phyloP scores from a whole-genome alignment of 2,888 invertebrate genomes.

The Scaptomyza polygonia region DNA sequence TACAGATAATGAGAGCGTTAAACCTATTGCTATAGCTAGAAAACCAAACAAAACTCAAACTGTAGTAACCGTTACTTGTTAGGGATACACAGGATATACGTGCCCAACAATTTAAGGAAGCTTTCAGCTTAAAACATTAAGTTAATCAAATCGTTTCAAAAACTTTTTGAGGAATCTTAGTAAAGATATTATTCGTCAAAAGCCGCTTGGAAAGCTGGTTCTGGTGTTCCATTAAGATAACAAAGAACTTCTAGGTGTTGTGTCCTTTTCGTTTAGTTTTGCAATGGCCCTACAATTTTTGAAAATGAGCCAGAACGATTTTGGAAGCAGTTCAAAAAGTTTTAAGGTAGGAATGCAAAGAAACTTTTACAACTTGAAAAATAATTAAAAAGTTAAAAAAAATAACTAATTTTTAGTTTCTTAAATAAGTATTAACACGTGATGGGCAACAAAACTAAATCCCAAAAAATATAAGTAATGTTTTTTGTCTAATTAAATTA shows the following conservation, averaged over 20 bases:
- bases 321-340: neutral
- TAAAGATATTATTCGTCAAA: constrained; percentile 41
- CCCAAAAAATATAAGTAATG: too few species aligned
- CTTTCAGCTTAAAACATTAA: constrained; percentile 81
- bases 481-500: too few species aligned
- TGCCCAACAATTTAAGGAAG: constrained; percentile 73
- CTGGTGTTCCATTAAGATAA: constrained; percentile 61
- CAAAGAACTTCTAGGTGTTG: constrained; percentile 52
- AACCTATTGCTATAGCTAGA: constrained; percentile 83
- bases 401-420: too few species aligned
- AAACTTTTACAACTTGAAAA: too few species aligned
- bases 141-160: constrained; percentile 70
- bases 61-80: constrained; percentile 51
- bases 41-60: constrained; percentile 39
- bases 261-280: constrained; percentile 49
- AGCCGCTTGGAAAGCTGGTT: constrained; percentile 56
- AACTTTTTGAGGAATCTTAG: constrained; percentile 64
- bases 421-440: too few species aligned
- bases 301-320: constrained; percentile 50
- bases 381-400: too few species aligned
- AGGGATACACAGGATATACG: constrained; percentile 34
- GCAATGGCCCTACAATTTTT: constrained; percentile 45
- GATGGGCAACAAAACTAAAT: too few species aligned
- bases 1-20: constrained; percentile 63
- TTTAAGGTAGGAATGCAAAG: too few species aligned